These are phyloP conservation scores for Conomelus anceps DNA, from an alignment of 2,888 invertebrate species.

Conservation along the genomic window DNA sequence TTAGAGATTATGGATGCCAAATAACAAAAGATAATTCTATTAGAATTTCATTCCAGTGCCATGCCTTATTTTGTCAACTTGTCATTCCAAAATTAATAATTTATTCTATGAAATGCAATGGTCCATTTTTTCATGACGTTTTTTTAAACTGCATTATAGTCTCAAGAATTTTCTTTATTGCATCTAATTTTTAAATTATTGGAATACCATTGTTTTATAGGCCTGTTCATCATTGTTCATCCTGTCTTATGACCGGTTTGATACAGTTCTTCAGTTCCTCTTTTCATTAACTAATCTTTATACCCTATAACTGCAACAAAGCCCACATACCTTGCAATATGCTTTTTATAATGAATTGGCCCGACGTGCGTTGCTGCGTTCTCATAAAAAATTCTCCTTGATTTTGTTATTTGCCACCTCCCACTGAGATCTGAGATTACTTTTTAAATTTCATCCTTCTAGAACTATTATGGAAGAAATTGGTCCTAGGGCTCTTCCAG, in stretches of 20 bases:
- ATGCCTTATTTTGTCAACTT: no score
- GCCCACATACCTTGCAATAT: neutral
- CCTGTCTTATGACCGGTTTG: neutral
- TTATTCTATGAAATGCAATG: neutral
- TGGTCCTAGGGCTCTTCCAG: no score
- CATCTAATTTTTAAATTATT: neutral
- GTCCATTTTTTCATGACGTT: neutral
- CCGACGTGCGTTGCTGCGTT: no score
- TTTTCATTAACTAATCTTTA: neutral
- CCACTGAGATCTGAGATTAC: no score
- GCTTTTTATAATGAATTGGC: neutral
- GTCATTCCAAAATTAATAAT: no score
- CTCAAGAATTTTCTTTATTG: neutral
- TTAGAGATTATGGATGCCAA: no score
- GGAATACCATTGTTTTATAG: neutral
- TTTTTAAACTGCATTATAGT: neutral
- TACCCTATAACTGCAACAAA: neutral
- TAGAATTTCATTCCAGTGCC: no score
- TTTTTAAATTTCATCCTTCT: no score
- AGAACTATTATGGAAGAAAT: no score
- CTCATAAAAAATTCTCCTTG: no score
- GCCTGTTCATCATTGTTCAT: neutral
- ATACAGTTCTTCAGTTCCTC: neutral
- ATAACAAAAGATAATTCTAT: no score
- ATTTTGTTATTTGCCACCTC: no score